Percentiles rank a stretch among this genome's conserved stretches.
phyloP scores from a whole-genome alignment of 2,888 invertebrate genomes.

The Ectemnius lituratus region DNA sequence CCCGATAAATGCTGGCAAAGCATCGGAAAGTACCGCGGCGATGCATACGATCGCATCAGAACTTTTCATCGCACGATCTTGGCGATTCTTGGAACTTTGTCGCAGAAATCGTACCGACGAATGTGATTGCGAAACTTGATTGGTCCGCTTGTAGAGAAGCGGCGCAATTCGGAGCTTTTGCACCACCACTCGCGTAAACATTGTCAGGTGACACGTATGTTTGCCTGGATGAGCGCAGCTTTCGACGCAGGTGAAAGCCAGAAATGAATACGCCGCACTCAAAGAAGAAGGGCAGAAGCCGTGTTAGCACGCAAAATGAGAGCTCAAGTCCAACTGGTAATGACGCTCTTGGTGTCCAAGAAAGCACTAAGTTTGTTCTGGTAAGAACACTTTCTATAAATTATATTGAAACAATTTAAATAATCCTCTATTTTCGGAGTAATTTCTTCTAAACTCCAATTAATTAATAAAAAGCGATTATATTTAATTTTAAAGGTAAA shows the following conservation, averaged over 20 bases:
- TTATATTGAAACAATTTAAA: no score
- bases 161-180: no score
- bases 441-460: neutral
- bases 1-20: neutral
- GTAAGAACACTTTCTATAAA: slow-evolving; percentile 52
- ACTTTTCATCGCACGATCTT: no score
- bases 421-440: no score
- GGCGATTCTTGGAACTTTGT: no score
- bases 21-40: no score
- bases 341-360: slow-evolving; percentile 69
- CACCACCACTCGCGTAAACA: neutral
- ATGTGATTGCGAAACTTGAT: no score
- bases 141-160: no score
- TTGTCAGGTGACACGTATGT: slow-evolving; percentile 7
- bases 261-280: slow-evolving; percentile 71
- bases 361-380: slow-evolving; percentile 73
- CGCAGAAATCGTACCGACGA: no score
- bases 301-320: slow-evolving; percentile 67
- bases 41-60: no score
- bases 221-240: neutral
- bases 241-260: neutral
- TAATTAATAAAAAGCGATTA: neutral
- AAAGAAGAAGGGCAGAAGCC: slow-evolving; percentile 73
- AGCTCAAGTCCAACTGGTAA: slow-evolving; percentile 57
- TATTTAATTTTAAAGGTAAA: slow-evolving; percentile 58